Evolutionary conservation across 2,797 vertebrate species (phyloP).

Genomic region (Acipenser oxyrinchus): DNA sequence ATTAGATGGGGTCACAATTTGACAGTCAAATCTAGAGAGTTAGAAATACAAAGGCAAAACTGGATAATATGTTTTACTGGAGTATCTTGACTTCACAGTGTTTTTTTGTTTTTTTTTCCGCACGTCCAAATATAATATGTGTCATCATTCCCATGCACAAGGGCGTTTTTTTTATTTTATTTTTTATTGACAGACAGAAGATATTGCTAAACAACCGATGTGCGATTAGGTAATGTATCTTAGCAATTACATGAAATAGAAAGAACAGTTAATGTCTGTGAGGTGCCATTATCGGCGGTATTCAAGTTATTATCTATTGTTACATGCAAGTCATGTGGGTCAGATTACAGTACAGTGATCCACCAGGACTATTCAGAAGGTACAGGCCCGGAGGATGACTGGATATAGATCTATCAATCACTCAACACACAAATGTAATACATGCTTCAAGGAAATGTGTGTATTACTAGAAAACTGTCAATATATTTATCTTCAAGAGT

Average conservation of each 20-base stretch:
- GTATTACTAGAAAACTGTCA: too few species aligned
- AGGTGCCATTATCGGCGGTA: not conserved
- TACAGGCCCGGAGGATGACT: not conserved
- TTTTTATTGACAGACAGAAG: not conserved
- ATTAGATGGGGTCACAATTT: too few species aligned
- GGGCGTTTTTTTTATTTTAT: too few species aligned
- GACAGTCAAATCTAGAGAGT: too few species aligned
- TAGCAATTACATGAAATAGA: not conserved
- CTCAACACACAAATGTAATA: not conserved
- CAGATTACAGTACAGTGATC: not conserved
- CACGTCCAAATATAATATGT: too few species aligned
- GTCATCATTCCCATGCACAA: too few species aligned
- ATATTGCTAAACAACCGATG: not conserved
- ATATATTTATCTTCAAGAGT: too few species aligned
- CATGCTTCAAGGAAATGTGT: not conserved
- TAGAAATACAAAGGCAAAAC: too few species aligned
- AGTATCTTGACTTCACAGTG: too few species aligned
- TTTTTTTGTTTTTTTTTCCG: too few species aligned
- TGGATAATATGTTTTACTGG: too few species aligned
- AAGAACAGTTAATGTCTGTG: not conserved
- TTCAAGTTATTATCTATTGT: not conserved
- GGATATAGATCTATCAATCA: constrained; percentile 1
- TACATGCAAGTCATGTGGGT: not conserved
- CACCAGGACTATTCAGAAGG: not conserved
- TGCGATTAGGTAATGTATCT: not conserved